Base-by-base conservation (phyloP, 2,888 invertebrate species). In the Cantharis flavilabris region DNA sequence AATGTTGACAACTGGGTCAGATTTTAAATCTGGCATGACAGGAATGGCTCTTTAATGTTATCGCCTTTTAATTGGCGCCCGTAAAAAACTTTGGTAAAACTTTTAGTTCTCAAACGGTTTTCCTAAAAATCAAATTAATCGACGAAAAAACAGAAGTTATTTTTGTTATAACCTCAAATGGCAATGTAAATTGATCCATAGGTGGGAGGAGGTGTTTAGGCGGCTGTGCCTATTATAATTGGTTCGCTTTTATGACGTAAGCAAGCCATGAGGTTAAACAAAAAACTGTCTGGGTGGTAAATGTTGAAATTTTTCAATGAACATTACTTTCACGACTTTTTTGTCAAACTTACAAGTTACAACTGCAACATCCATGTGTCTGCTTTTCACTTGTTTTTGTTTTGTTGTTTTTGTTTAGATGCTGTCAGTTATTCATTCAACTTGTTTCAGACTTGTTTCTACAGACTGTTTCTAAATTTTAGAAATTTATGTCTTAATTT, bases 121-220 rank as follows among this genome's bases (percentile, higher is more conserved):
- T n/a, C 49, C n/a, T n/a, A 49, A 49, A 49, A 49, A 49, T 49
- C 49, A 49, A 49, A 49, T 49, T 49, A n/a, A 49, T n/a, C n/a
- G 2, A 49, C n/a, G 49, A 49, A 49, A n/a, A n/a, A 49, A 67
- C 65, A 67, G 23, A 67, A 67, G 65, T 67, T 67, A 67, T 67
- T 67, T 75, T 49, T 26, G 64, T 75, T 77, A 76, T 79, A 80
- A 77, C 80, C 80, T 79, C 80, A 81, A 81, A 81, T 77, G 80
- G 80, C 33, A 79, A 79, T 81, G 80, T 81, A 80, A 80, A 76
- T 70, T 72, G 81, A 80, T 79, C 71, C 74, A 70, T 75, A 72
- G 67, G 76, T 75, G 73, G 76, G 79, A 71, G 70, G 70, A 72
- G 70, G 74, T 70, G 74, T 75, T 76, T 75, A 76, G 76, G 75